A percentile compares a stretch with the other conserved stretches of the same genome.
Evolutionary conservation across 2,888 invertebrate species (phyloP).

Genomic region (Furcula furcula): DNA sequence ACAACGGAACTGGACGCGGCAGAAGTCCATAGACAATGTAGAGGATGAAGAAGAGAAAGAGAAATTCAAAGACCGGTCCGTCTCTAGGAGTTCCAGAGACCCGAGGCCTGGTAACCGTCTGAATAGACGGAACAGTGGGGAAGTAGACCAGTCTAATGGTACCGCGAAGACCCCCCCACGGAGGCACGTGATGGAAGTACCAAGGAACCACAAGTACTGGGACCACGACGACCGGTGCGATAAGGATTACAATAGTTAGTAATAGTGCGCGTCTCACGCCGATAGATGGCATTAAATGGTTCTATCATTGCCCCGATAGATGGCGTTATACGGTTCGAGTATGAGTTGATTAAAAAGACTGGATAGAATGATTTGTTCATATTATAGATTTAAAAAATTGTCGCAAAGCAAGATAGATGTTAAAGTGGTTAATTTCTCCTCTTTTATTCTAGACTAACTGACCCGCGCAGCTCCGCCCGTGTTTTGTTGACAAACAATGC

Average conservation of each 20-base stretch:
- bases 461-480: too few species aligned
- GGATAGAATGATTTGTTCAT: too few species aligned
- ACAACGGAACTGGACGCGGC: slow-evolving; percentile 56
- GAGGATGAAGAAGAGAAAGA: slow-evolving; percentile 58
- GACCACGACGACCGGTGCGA: slow-evolving; percentile 75
- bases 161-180: slow-evolving; percentile 44
- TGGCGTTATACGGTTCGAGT: too few species aligned
- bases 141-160: slow-evolving; percentile 23
- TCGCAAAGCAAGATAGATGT: too few species aligned
- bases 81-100: slow-evolving; percentile 41
- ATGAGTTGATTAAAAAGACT: too few species aligned
- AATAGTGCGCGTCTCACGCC: slow-evolving; percentile 6
- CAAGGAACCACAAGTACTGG: slow-evolving; percentile 71
- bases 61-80: slow-evolving; percentile 29
- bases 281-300: slow-evolving; percentile 6
- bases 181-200: slow-evolving; percentile 65
- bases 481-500: too few species aligned
- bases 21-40: slow-evolving; percentile 56
- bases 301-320: too few species aligned
- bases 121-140: slow-evolving; percentile 53
- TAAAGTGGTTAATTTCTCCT: too few species aligned
- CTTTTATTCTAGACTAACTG: too few species aligned
- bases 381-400: too few species aligned
- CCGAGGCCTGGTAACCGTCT: slow-evolving; percentile 29
- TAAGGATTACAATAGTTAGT: slow-evolving; percentile 74